Conservation (phyloP, 2,113 vertebrate genomes). For the Cynopterus brachyotis region DNA sequence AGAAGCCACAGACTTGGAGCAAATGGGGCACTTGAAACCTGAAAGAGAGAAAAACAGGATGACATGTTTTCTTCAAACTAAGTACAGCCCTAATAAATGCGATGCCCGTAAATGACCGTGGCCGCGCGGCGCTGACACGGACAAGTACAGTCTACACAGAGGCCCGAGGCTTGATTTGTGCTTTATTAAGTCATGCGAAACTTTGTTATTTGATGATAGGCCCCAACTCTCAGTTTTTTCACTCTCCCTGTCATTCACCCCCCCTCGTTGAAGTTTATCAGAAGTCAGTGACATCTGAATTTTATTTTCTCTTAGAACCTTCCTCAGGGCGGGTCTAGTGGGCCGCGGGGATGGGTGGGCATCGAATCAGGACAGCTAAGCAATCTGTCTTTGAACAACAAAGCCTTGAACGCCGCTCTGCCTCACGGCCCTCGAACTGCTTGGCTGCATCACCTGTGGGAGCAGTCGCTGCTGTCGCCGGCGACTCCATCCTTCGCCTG, state of each 20-base stretch:
- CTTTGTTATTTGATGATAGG: background rate
- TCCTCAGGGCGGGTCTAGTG: background rate
- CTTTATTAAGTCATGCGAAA: background rate
- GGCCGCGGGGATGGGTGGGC: background rate
- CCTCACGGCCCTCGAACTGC: background rate
- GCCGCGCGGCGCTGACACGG: background rate
- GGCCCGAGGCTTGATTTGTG: background rate
- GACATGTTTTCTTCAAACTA: constrained; percentile 15
- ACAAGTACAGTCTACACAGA: background rate
- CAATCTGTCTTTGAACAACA: background rate
- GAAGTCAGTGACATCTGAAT: background rate
- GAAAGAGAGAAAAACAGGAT: constrained; percentile 66
- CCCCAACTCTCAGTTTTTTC: no score
- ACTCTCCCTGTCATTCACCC: background rate
- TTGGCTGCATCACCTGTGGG: background rate
- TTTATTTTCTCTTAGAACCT: background rate
- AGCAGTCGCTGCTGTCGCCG: background rate
- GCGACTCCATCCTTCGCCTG: background rate
- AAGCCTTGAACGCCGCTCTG: background rate
- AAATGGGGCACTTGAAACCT: constrained; percentile 99
- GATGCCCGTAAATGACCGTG: background rate
- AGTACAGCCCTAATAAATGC: background rate
- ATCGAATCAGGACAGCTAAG: background rate
- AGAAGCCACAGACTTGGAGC: constrained; percentile 99
- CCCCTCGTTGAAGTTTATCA: background rate